phyloP scores from a whole-genome alignment of 1,140 invertebrate species.

The Drosophila albomicans region DNA sequence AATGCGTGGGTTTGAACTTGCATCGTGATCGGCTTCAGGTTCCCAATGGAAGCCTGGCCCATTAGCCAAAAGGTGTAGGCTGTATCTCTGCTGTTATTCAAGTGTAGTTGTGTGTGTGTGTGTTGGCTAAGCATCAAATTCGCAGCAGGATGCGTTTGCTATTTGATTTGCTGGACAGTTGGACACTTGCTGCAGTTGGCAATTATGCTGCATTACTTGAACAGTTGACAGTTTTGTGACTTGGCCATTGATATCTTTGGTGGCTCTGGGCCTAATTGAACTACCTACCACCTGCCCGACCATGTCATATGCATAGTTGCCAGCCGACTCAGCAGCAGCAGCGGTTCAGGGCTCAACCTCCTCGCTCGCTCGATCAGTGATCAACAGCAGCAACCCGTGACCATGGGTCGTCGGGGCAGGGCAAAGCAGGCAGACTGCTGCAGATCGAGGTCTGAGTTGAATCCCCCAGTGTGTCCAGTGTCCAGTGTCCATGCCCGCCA shows the following conservation, averaged over 20 bases:
- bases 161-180: slow-evolving; percentile 80
- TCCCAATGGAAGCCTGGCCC: slow-evolving; percentile 40
- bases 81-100: slow-evolving; percentile 6
- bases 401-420: slow-evolving; percentile 38
- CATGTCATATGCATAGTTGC: slow-evolving; percentile 23
- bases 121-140: slow-evolving; percentile 67
- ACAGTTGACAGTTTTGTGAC: slow-evolving; percentile 70
- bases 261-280: slow-evolving; percentile 67
- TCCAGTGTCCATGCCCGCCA: slow-evolving; percentile 44
- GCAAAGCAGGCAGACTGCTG: slow-evolving; percentile 2
- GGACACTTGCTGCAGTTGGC: slow-evolving; percentile 71
- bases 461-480: not conserved
- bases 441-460: not conserved
- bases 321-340: not conserved
- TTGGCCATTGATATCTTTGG: slow-evolving; percentile 54
- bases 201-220: slow-evolving; percentile 74
- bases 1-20: slow-evolving; percentile 47
- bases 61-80: slow-evolving; percentile 64
- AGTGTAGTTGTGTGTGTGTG: slow-evolving; percentile 5
- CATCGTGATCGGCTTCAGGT: slow-evolving; percentile 44
- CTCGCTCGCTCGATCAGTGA: slow-evolving; percentile 54
- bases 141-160: slow-evolving; percentile 63
- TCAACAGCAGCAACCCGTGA: slow-evolving; percentile 38
- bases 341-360: not conserved
- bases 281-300: slow-evolving; percentile 63